These are phyloP conservation scores for Hydropsyche betteni DNA, from an alignment of 2,888 invertebrate species.

Conservation along the genomic window DNA sequence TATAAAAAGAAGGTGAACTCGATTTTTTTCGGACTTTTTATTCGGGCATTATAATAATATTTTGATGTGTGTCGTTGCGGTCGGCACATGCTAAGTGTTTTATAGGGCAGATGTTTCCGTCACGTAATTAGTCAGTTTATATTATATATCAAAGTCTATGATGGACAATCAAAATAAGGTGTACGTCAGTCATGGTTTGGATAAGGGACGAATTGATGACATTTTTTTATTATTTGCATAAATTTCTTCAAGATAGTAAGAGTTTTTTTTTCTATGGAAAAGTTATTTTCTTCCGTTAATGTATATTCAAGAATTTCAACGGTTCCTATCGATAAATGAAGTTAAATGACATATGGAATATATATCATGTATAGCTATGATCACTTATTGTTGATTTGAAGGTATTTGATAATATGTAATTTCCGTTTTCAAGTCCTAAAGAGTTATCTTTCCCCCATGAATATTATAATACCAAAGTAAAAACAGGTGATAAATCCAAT, in stretches of 20 bases:
- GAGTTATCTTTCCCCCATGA: no score
- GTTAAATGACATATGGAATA: no score
- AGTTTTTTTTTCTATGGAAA: no score
- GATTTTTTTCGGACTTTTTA: not conserved
- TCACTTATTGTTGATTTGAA: no score
- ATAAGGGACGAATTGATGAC: not conserved
- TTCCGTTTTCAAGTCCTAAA: no score
- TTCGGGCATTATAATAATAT: constrained; percentile 10
- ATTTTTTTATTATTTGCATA: constrained; percentile 13
- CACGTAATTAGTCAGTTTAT: constrained; percentile 47
- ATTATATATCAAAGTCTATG: constrained; percentile 38
- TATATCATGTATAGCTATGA: no score
- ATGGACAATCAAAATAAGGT: constrained; percentile 38
- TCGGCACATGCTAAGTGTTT: constrained; percentile 43
- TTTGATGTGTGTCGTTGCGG: constrained; percentile 21
- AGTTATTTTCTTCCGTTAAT: no score
- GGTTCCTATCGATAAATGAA: no score
- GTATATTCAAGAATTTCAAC: no score
- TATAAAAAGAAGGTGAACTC: constrained; percentile 20
- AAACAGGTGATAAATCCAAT: no score
- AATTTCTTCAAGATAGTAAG: not conserved
- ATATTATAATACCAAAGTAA: no score
- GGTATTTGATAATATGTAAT: no score
- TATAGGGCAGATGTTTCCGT: constrained; percentile 47
- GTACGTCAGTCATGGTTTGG: constrained; percentile 28